phyloP scores from a whole-genome alignment of 2,113 vertebrate species.

The Lethenteron reissneri region DNA sequence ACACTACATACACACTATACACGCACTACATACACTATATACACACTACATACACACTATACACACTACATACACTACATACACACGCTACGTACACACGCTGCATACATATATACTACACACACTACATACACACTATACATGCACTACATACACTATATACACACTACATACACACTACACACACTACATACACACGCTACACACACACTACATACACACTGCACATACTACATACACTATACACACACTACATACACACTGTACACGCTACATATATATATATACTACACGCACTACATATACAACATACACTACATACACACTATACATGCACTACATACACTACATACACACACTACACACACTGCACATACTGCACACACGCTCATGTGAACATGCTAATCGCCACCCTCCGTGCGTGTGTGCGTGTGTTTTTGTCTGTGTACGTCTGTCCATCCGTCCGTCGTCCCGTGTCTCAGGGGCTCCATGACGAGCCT shows the following conservation, averaged over 20 bases:
- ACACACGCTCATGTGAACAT: not conserved
- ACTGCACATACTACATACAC: not conserved
- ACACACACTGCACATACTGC: not conserved
- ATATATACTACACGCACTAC: not conserved
- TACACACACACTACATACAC: not conserved
- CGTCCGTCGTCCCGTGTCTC: not conserved
- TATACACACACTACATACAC: not conserved
- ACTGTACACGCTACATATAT: not conserved
- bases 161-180: constrained; percentile 16
- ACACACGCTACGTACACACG: not conserved
- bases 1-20: constrained; percentile 19
- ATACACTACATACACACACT: constrained; percentile 13
- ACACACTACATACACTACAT: not conserved
- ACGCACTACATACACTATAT: not conserved
- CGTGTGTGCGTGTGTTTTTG: not conserved
- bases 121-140: constrained; percentile 7
- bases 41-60: not conserved
- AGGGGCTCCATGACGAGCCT: constrained; percentile 94
- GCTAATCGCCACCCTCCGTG: not conserved
- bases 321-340: constrained; percentile 37
- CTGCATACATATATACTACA: not conserved
- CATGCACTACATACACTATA: constrained; percentile 9
- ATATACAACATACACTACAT: constrained; percentile 22
- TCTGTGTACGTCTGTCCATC: not conserved
- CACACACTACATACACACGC: constrained; percentile 28